Conservation (phyloP, 2,797 vertebrate species). For the Orestias chungarensis region DNA sequence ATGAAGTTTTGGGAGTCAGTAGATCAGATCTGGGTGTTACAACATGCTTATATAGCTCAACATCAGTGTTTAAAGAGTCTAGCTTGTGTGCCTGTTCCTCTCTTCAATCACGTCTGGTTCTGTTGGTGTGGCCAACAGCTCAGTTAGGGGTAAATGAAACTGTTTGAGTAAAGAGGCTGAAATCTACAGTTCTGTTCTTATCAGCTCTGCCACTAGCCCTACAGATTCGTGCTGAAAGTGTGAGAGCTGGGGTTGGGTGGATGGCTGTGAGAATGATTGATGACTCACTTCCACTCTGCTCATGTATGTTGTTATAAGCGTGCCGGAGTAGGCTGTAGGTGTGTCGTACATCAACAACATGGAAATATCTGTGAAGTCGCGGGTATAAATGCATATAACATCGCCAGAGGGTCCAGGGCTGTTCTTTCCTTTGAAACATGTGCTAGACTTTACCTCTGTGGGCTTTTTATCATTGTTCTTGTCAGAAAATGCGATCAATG, state of each 20-base stretch:
- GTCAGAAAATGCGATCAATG: too few relatives aligned
- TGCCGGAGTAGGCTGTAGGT: conserved; percentile 27
- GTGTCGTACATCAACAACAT: conserved; percentile 24
- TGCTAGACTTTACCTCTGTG: conserved; percentile 20
- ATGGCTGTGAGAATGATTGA: conserved; percentile 32
- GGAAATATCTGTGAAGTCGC: conserved; percentile 20
- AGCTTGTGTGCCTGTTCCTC: conserved; percentile 28
- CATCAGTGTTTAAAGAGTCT: conserved; percentile 20
- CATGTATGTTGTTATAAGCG: conserved; percentile 50
- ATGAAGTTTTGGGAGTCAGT: background rate
- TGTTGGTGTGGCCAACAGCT: conserved; percentile 33
- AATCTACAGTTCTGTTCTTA: conserved; percentile 44
- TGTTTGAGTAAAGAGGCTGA: conserved; percentile 40
- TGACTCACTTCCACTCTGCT: conserved; percentile 56
- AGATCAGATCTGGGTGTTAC: background rate
- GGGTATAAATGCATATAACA: conserved; percentile 26
- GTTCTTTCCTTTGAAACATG: conserved; percentile 29
- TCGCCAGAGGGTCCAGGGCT: conserved; percentile 19
- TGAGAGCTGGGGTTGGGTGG: conserved; percentile 5
- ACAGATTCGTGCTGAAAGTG: conserved; percentile 30
- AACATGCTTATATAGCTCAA: conserved; percentile 18
- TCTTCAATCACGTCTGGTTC: conserved; percentile 37
- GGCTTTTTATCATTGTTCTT: conserved; percentile 33
- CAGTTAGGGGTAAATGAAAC: conserved; percentile 67
- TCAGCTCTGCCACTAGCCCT: conserved; percentile 44